Base-by-base conservation (phyloP, 2,888 invertebrate species). In the Limenitis arthemis region DNA sequence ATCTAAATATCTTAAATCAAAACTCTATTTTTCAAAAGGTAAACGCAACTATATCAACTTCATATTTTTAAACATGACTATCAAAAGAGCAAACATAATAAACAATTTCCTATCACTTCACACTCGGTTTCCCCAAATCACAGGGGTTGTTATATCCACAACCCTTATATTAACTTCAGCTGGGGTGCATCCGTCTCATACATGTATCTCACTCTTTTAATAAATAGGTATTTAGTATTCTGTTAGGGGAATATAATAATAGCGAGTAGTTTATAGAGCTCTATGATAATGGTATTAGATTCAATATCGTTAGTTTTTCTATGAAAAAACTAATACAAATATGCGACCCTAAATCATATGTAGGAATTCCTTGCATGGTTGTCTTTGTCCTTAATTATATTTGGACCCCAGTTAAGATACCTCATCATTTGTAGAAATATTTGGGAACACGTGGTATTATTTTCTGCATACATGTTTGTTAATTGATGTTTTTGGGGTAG, bases 141-240 rank as follows among this genome's bases (percentile, higher is more conserved):
- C 62, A 65, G 64, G 56, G 64, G 64, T 67, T 69, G 72, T 65
- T 61, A 58, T 63, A 61, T 53, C 40, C 65, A 70, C 61, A 75
- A 67, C 77, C 80, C 79, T 70, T 61, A 67, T 59, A 62, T 72
- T 69, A 69, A 59, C 61, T 65, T 72, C 73, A 73, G 71, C 72
- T 71, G 63, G 79, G 82, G 81, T 69, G 76, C 55, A 5, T 77
- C 80, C 61, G 72, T 67, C 55, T 80, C 69, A 20, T 62, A 56
- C 76, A 12, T 20, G 30, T 5, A 6, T 33, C 51, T 42, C 3
- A 75, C 72, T 55, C 69, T 61, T 37, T 75, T 70, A 58, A 47
- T 61, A 84, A 85, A 84, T 84, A 84, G 81, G 80, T 79, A 79
- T 85, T 86, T 85, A 84, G 84, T 83, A 85, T 84, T 85, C 85